Conservation (phyloP, 2,113 vertebrate species). For the Silurus meridionalis region DNA sequence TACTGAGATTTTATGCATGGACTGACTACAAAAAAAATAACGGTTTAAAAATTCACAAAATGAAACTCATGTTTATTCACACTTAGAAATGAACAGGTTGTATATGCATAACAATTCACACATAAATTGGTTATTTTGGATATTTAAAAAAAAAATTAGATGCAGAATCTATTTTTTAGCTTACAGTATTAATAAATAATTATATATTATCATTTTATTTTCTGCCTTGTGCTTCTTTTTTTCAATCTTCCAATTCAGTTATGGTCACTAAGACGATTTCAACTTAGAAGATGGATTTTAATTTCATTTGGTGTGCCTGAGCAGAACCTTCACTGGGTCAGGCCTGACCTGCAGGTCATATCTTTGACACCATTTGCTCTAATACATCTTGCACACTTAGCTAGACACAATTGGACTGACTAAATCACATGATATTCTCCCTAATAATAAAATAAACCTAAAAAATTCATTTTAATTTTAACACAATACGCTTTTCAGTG, state of each 20-base stretch:
- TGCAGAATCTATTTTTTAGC: not conserved
- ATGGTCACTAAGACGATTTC: not conserved
- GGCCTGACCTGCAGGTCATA: not conserved
- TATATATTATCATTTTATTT: not conserved
- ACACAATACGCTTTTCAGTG: not conserved
- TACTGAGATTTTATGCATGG: not conserved
- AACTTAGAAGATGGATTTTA: not conserved
- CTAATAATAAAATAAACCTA: not conserved
- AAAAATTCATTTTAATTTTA: not conserved
- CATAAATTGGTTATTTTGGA: not conserved
- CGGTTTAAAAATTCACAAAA: not conserved
- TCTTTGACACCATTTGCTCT: not conserved
- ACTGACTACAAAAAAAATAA: not conserved
- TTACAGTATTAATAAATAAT: not conserved
- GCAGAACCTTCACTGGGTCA: not conserved
- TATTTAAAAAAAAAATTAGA: not conserved
- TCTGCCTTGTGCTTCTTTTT: not conserved
- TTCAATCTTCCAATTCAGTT: not conserved
- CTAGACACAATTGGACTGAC: not conserved
- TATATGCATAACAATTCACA: not conserved
- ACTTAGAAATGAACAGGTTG: not conserved
- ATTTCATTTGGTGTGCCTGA: not conserved
- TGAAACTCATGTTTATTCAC: not conserved
- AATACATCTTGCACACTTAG: not conserved
- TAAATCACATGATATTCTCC: not conserved